A percentile compares a stretch with the other conserved stretches of the same genome.
phyloP scores from a whole-genome alignment of 2,888 invertebrate species.

The Lepidochrysops patricia region DNA sequence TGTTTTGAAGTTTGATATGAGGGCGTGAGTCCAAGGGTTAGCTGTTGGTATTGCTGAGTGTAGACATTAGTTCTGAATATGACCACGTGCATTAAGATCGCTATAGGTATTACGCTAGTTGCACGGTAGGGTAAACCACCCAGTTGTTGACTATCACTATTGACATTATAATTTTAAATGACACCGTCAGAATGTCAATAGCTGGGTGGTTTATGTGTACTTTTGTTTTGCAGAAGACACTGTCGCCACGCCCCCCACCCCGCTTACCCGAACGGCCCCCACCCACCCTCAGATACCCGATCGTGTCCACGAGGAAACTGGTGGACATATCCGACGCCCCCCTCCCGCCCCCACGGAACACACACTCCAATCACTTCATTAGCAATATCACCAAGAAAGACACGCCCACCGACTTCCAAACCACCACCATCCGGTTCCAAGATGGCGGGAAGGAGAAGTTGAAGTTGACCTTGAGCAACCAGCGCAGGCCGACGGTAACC shows the following conservation, averaged over 20 bases:
- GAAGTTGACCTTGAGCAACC: conserved; percentile 56
- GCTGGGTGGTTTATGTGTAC: conserved; percentile 24
- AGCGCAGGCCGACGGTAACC: conserved; percentile 42
- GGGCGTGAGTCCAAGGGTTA: no score
- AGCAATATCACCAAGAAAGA: conserved; percentile 60
- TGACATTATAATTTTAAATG: no score
- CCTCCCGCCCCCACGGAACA: conserved; percentile 52
- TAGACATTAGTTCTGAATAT: no score
- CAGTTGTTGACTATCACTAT: neutral
- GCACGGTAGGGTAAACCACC: neutral
- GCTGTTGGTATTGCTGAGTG: no score
- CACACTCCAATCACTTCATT: conserved; percentile 49
- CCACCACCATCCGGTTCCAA: conserved; percentile 66
- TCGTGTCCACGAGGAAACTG: conserved; percentile 60
- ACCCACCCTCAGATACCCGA: conserved; percentile 59
- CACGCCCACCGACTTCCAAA: conserved; percentile 47
- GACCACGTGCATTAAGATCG: neutral
- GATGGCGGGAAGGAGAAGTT: conserved; percentile 56
- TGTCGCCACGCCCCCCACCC: conserved; percentile 61
- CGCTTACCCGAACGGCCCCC: conserved; percentile 65
- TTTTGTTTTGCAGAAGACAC: conserved; percentile 69
- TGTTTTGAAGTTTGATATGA: no score
- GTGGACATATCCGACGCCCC: conserved; percentile 63
- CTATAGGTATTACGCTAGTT: no score
- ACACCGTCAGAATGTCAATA: neutral